These are phyloP conservation scores for Coregonus sp. DNA, from an alignment of 2,797 vertebrate species.

Conservation along the genomic window DNA sequence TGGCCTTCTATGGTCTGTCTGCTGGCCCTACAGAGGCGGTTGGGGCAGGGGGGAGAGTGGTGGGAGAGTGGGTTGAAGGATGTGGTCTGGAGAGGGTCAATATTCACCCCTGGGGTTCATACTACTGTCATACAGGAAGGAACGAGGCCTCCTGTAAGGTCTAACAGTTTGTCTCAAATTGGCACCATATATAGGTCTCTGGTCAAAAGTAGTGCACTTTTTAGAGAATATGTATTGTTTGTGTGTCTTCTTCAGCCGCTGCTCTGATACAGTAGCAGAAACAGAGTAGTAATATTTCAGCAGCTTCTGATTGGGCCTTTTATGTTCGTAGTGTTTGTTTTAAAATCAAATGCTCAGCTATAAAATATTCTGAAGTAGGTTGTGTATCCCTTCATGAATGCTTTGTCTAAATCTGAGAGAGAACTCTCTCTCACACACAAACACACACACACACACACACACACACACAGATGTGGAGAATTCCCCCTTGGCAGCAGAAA, in stretches of 20 bases:
- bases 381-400: not conserved
- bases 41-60: not conserved
- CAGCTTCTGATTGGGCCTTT: not conserved
- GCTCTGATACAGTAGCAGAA: not conserved
- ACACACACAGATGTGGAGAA: conserved; percentile 72
- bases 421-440: not conserved
- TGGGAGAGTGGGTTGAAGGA: conserved; percentile 13
- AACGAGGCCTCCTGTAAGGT: not conserved
- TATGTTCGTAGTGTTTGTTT: not conserved
- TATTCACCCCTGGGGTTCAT: conserved; percentile 15
- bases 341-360: not conserved
- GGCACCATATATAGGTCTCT: no score
- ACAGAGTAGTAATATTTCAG: not conserved
- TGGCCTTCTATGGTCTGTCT: conserved; percentile 20
- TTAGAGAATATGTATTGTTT: not conserved
- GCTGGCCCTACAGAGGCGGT: not conserved
- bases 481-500: conserved; percentile 70
- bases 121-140: not conserved
- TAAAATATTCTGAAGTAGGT: not conserved
- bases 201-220: no score
- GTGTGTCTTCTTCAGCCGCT: not conserved
- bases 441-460: conserved; percentile 18
- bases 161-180: not conserved
- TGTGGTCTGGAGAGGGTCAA: conserved; percentile 30
- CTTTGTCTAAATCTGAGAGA: not conserved